These are phyloP conservation scores for Corythucha ciliata DNA, from an alignment of 2,888 invertebrate genomes.

Conservation along the genomic window DNA sequence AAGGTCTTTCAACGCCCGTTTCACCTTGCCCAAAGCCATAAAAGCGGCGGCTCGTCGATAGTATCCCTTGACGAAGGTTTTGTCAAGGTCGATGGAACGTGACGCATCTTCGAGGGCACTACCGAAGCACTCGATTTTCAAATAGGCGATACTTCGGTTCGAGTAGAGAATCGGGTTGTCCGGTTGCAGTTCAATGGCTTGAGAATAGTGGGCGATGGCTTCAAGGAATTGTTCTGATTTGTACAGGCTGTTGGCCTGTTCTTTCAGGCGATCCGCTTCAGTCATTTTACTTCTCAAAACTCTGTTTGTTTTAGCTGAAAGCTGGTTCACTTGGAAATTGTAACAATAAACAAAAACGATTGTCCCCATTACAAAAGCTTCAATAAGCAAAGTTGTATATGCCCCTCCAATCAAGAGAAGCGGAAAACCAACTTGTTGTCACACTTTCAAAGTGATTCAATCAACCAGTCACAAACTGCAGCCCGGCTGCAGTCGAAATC, in stretches of 20 bases:
- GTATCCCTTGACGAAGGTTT: conserved; percentile 87
- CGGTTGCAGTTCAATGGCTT: conserved; percentile 72
- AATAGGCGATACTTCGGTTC: conserved; percentile 90
- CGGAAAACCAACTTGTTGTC: too few relatives aligned
- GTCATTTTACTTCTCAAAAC: not conserved
- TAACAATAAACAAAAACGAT: too few relatives aligned
- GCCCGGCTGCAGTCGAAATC: too few relatives aligned
- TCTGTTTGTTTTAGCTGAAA: too few relatives aligned
- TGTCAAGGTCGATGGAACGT: conserved; percentile 81
- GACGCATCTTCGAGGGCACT: conserved; percentile 88
- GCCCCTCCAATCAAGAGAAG: too few relatives aligned
- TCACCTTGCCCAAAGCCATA: conserved; percentile 97
- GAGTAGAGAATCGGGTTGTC: conserved; percentile 78
- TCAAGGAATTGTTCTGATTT: conserved; percentile 81
- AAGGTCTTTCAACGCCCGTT: conserved; percentile 90
- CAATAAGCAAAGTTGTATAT: too few relatives aligned
- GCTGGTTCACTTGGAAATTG: too few relatives aligned
- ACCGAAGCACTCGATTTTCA: conserved; percentile 91
- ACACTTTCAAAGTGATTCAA: too few relatives aligned
- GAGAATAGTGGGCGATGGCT: conserved; percentile 73
- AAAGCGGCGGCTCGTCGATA: conserved; percentile 93
- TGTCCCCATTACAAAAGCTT: too few relatives aligned
- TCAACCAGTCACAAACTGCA: too few relatives aligned
- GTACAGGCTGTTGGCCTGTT: conserved; percentile 40
- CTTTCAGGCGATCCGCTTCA: conserved; percentile 17